Evolutionary conservation across 2,113 vertebrate species (phyloP).

Genomic region (Nothoprocta perdicaria): DNA sequence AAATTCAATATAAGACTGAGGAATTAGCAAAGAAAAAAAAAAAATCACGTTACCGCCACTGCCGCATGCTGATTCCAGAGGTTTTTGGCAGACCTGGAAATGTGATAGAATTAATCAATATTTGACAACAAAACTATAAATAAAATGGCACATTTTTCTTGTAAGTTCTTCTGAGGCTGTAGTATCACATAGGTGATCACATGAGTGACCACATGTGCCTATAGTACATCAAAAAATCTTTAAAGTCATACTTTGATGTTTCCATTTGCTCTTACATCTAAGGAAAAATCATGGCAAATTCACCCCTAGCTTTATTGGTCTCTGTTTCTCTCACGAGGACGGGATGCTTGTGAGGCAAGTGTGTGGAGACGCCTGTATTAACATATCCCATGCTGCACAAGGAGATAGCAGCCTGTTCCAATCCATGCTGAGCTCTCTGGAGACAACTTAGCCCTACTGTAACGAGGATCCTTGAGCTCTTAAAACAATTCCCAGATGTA

Average conservation of each 20-base stretch:
- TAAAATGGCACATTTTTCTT: neutral
- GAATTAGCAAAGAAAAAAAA: neutral
- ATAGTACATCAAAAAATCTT: neutral
- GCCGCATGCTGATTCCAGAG: conserved; percentile 55
- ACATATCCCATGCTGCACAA: neutral
- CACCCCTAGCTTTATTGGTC: neutral
- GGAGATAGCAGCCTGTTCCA: neutral
- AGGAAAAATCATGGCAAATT: neutral
- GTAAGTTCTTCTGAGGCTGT: neutral
- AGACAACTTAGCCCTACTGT: neutral
- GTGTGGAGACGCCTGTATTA: neutral
- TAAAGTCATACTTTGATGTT: neutral
- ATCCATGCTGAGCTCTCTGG: neutral
- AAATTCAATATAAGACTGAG: neutral
- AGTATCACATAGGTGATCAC: neutral
- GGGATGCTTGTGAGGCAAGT: no score
- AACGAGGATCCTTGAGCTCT: neutral
- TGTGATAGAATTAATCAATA: conserved; percentile 12
- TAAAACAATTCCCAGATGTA: neutral
- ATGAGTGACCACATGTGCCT: neutral
- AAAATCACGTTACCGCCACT: neutral
- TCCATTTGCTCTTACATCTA: neutral
- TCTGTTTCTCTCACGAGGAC: neutral
- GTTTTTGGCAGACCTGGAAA: conserved; percentile 61
- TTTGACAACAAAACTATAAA: neutral